Conservation (phyloP, 2,888 invertebrate species). For the Catocala sponsa region DNA sequence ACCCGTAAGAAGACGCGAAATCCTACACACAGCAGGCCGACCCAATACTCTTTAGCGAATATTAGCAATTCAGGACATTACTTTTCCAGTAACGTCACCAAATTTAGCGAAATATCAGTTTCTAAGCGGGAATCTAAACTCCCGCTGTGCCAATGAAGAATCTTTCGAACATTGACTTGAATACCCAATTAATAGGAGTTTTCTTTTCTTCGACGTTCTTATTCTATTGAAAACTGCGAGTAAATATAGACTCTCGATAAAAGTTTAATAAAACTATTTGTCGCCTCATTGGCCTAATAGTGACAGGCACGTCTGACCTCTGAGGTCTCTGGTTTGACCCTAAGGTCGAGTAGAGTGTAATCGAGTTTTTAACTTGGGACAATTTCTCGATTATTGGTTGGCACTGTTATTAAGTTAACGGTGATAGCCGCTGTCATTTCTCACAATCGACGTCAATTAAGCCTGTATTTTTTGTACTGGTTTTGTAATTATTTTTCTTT, state of each 20-base stretch:
- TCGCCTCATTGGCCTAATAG: constrained; percentile 5
- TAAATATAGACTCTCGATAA: not conserved
- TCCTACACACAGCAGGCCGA: no score
- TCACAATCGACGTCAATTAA: constrained; percentile 1
- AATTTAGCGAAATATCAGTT: no score
- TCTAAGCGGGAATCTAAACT: no score
- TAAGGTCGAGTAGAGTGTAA: constrained; percentile 5
- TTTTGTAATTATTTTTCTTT: not conserved
- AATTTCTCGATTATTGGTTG: constrained; percentile 10
- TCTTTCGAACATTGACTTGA: no score
- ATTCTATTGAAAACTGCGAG: not conserved
- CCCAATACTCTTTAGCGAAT: no score
- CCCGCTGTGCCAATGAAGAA: no score
- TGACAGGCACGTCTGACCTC: constrained; percentile 12
- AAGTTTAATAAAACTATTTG: constrained; percentile 15
- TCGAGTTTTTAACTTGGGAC: constrained; percentile 13
- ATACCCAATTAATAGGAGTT: no score
- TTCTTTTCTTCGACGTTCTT: no score
- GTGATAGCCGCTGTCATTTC: not conserved
- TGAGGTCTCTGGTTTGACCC: constrained; percentile 4
- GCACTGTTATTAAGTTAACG: constrained; percentile 5
- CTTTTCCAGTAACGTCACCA: no score
- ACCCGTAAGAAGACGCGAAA: no score
- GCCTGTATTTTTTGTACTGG: not conserved
- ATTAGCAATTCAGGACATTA: no score